Base-by-base conservation (phyloP, 2,797 vertebrate genomes). In the Phoeniculus purpureus region DNA sequence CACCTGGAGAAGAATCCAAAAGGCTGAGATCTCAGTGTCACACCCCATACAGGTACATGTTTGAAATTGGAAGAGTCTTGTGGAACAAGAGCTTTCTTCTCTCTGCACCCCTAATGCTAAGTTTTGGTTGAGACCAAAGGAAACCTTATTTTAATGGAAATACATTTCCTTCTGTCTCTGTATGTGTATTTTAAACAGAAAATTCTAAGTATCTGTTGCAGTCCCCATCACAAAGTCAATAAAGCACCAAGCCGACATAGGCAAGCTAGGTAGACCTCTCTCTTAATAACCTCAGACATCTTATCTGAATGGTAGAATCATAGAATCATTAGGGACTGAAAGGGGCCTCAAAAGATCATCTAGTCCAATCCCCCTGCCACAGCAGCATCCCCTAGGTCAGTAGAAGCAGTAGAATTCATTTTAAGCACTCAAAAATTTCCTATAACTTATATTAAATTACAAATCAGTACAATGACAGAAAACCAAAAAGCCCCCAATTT, bases 391-490 rank as follows among this genome's bases (percentile, higher is more conserved):
- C n/a, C n/a, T n/a, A n/a, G n/a, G n/a, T n/a, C n/a, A n/a, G n/a
- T n/a, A n/a, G n/a, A 81, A 72, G 82, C 66, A 0, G 37, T 74
- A 66, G 12, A 72, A 86, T 80, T 90, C 3, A 88, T 87, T 94
- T 73, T 87, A 31, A 93, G 87, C 62, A 83, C 70, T 32, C 81
- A 59, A 92, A 92, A 81, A 87, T 12, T 48, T 75, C 27, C 37
- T 60, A n/a, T 90, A 75, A 83, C 93, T 93, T 78, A 22, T 77
- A 82, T 77, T 72, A 81, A 85, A 90, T 79, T 9, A 37, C 77
- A 90, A 90, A 82, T 79, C 90, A 90, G 74, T 60, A 87, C n/a
- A 11, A 25, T 31, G 48, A 89, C 92, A 87, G 29, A 40, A 90
- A 91, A 94, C 70, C 60, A 85, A 94, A 82, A 15, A 40, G 1